Base-by-base conservation (phyloP, 1,140 invertebrate genomes). In the Caenorhabditis tropicalis region DNA sequence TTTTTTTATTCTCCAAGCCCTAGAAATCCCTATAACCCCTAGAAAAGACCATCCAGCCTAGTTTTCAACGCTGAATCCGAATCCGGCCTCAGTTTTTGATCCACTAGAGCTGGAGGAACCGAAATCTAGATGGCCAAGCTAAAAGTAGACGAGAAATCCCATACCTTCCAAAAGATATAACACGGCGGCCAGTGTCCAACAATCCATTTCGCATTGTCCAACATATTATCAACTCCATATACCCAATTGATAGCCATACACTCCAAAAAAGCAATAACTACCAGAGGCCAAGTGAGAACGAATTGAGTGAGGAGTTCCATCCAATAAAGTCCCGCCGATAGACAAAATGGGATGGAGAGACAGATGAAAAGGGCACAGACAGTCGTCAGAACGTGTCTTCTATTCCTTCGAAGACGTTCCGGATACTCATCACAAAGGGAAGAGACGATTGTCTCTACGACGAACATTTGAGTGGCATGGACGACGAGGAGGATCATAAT, bases 401-500 rank as follows among this genome's bases (percentile, higher is more conserved):
- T 89, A 81, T 89, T 90, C 39, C 85, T 56, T 33, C 89, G 60
- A 19, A 90, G 79, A n/a, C 88, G 85, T 79, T 90, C 89, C 10
- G 89, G 88, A 81, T 89, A 91, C 48, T 90, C 86, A 53, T 90
- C 89, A 58, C 90, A 91, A 82, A 90, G 84, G 5, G 89, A 89
- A 1, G 87, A 86, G 3, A 90, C 89, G 31, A 90, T 86, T n/a
- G 88, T 91, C 60, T 90, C 90, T 12, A 90, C 83, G 19, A 84
- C 70, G 19, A 84, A 65, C 36, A 89, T 70, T 74, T 90, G 87
- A 89, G 94, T 95, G 91, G 97, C 96, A 86, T 98, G 94, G 43
- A 96, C 96, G 10, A 98, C 93, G 80, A 96, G 94, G 86, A 98
- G 95, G 27, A 98, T 92, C 96, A 98, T 98, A 19, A 95, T 91